Conservation (phyloP, 2,888 invertebrate genomes). For the Uloborus plumipes region DNA sequence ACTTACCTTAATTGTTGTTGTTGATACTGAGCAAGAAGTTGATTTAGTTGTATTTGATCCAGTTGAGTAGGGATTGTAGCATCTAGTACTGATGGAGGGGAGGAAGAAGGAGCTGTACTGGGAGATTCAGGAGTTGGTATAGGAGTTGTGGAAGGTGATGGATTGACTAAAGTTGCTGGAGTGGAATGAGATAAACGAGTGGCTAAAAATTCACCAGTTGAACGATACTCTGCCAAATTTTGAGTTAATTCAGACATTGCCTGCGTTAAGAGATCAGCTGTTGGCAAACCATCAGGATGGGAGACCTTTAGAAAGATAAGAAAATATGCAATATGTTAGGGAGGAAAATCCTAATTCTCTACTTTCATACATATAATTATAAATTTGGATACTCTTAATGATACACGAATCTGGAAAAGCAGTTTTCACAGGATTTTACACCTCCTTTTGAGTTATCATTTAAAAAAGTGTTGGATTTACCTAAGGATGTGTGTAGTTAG, state of each 20-base stretch:
- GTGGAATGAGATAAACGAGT: constrained; percentile 53
- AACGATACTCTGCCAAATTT: constrained; percentile 53
- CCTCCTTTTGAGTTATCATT: too few relatives aligned
- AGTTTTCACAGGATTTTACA: too few relatives aligned
- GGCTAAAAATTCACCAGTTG: constrained; percentile 49
- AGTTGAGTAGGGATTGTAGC: constrained; percentile 25
- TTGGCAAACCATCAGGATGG: constrained; percentile 65
- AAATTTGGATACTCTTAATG: not conserved
- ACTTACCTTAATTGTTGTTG: constrained; percentile 60
- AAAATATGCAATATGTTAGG: not conserved
- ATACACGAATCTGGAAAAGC: not conserved
- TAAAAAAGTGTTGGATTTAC: too few relatives aligned
- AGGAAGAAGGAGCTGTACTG: constrained; percentile 20
- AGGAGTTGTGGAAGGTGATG: constrained; percentile 47
- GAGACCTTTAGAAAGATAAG: constrained; percentile 20
- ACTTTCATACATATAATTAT: too few relatives aligned
- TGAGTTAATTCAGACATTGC: constrained; percentile 72
- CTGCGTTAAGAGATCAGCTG: constrained; percentile 72
- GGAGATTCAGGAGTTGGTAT: constrained; percentile 34
- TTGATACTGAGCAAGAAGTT: constrained; percentile 63
- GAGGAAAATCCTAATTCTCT: too few relatives aligned
- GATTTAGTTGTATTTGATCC: constrained; percentile 54
- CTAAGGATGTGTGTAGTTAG: too few relatives aligned
- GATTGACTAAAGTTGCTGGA: constrained; percentile 41
- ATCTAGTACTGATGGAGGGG: constrained; percentile 32